A percentile compares a stretch with the other conserved stretches of the same genome.
phyloP scores from a whole-genome alignment of 2,113 vertebrate species.

The Brachypodius melanocephalos region DNA sequence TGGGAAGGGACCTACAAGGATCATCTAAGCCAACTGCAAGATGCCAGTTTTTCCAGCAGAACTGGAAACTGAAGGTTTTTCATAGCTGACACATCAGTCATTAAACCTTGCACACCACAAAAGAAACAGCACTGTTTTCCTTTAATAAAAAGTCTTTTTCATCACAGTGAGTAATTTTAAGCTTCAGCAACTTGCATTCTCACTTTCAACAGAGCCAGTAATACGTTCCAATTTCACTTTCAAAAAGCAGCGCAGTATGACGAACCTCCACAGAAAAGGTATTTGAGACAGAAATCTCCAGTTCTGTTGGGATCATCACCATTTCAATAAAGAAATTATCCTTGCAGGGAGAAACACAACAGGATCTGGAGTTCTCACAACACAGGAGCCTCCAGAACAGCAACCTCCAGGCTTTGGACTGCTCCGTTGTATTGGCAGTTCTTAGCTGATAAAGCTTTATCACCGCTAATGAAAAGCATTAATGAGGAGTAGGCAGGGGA shows the following conservation, averaged over 20 bases:
- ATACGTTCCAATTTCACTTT: neutral
- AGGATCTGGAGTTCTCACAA: neutral
- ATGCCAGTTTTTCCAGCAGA: neutral
- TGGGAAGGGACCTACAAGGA: neutral
- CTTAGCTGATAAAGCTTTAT: neutral
- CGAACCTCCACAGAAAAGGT: neutral
- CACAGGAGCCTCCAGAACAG: neutral
- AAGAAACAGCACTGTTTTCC: neutral
- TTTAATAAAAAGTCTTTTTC: neutral
- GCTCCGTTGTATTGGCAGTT: neutral
- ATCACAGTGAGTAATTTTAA: neutral
- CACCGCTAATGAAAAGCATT: neutral
- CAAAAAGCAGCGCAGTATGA: neutral
- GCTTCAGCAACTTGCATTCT: neutral
- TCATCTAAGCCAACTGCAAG: neutral
- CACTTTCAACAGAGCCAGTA: neutral
- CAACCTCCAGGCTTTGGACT: neutral
- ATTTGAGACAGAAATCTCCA: neutral
- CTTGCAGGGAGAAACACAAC: neutral
- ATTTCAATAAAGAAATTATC: neutral
- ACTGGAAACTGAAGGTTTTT: neutral
- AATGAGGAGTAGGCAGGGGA: neutral
- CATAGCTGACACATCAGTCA: neutral
- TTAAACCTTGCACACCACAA: neutral
- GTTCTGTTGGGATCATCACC: neutral